Base-by-base conservation (phyloP, 2,888 invertebrate genomes). In the Aricia artaxerxes region DNA sequence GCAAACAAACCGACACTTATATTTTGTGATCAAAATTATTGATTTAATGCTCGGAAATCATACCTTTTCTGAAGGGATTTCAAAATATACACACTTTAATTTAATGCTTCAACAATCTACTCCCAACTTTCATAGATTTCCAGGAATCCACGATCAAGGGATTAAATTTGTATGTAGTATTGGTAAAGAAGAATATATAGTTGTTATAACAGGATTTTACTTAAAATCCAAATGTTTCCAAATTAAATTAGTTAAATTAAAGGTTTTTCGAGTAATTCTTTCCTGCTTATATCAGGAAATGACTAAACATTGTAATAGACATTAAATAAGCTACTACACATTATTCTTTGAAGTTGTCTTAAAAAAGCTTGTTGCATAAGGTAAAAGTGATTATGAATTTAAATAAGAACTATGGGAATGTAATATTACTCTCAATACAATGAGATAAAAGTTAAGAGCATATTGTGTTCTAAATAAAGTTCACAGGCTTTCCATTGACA, bases 351-450 rank as follows among this genome's bases (percentile, higher is more conserved):
- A 69, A 69, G 38, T 16, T 16, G 6, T 69, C 69, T 16, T 69
- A 13, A 69, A 53, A 49, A 76, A 75, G 16, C 57, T 76, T 31
- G 57, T 76, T 57, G 57, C 57, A 61, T 75, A 79, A 79, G 73
- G 73, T 61, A 75, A 79, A 79, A 73, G 60, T 79, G 31, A 40
- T 78, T 49, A 44, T 61, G 75, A 60, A 78, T 72, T 79, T 79
- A 44, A 44, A 79, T 24, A 73, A 73, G 53, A 76, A 35, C 57
- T 35, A 57, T 60, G 61, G 44, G 75, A 79, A 79, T 24, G 38
- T 57, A 24, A 53, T 78, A 73, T 61, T 31, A 73, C 24, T 61
- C 44, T 24, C 61, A 31, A 31, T 31, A 13, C 61, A 60, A 24
- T 75, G 44, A 79, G 40, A 73, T 75, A 79, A 75, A 61, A 31